Evolutionary conservation across 1,140 invertebrate species (phyloP), one percentile per base, ranked within the genome.

Genomic region (Archivesica marissinica): DNA sequence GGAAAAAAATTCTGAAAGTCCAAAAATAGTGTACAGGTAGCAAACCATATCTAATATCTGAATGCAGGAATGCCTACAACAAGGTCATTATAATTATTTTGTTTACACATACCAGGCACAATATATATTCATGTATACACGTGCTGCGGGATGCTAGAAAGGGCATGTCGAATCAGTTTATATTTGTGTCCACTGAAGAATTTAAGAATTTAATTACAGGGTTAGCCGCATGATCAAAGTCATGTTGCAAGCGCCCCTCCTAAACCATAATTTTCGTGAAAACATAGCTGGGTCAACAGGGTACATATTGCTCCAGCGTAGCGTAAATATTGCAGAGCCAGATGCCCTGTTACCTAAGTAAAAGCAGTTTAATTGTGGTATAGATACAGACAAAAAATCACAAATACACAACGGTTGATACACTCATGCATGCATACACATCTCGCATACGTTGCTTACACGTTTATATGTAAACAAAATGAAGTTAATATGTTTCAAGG

Each of bases 271-370:
- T 77, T 59, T 61, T 61, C 75, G 23, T 66, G 56, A 64, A 50
- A 44, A 47, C 59, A 28, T 66, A 66, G 77, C 25, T 47, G 20
- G 77, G 77, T 79, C 77, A 79, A 66, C 28, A 30, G 20, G 52
- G 77, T 79, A 50, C 77, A 30, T 33, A 47, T 64, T 47, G 61
- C 61, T 30, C n/a, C 77, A 47, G 61, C 39, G 56, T 64, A 76
- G 28, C 33, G 56, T 79, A 66, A 38, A 66, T 54, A 41, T 56
- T 20, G 23, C 56, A 64, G 1, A 17, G 39, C 77, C 77, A 79
- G 77, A 79, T 61, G 77, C 77, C 41, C 68, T 72, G 35, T 72
- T 72, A 72, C 68, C 68, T 72, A 72, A 72, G 68, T 30, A 72
- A 72, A 72, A 72, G 41, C 50, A 50, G 41, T 72, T 72, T 72